Base-by-base conservation (phyloP, 2,113 vertebrate genomes). In the Jaculus jaculus region DNA sequence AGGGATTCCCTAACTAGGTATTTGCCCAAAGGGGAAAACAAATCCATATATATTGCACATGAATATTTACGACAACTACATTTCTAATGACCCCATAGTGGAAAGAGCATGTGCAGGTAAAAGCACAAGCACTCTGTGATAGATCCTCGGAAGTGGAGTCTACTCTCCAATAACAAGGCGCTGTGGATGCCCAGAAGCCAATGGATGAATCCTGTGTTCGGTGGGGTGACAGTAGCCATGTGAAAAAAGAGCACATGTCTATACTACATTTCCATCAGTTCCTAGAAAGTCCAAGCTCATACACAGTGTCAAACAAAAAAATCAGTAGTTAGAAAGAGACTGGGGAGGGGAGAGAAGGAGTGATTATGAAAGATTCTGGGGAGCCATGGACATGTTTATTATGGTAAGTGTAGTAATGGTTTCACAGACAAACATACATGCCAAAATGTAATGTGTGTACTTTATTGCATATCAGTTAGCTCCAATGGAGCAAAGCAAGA, bases 381-480 rank as follows among this genome's bases (percentile, higher is more conserved):
- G 51, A 77, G 75, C 2, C 39, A 63, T 18, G 6, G n/a, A 15
- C 68, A 30, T 17, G 10, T 32, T 77, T 72, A 39, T 58, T 61
- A 68, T 77, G 54, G 42, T 63, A 42, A 75, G 10, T 68, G 42
- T 63, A n/a, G 34, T 71, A 72, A 42, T 71, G 7, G 24, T 28
- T 80, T 78, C 68, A 21, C 12, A 12, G 32, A 2, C 39, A 7
- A 18, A 23, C 13, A 34, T 28, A 20, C 23, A 39, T 32, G 15
- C 42, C 42, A 75, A 77, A 32, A 8, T 75, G 39, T 80, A 26
- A 24, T 54, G 32, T 37, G 60, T 66, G 61, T 63, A 13, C 6
- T 91, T 66, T 80, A 26, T 39, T 81, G 24, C 74, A 72, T 42
- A 37, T 71, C 54, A 90, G 42, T 84, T 78, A n/a, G 28, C 69